These are phyloP conservation scores for Pogonus chalceus DNA, from an alignment of 1,140 invertebrate species.

Conservation along the genomic window DNA sequence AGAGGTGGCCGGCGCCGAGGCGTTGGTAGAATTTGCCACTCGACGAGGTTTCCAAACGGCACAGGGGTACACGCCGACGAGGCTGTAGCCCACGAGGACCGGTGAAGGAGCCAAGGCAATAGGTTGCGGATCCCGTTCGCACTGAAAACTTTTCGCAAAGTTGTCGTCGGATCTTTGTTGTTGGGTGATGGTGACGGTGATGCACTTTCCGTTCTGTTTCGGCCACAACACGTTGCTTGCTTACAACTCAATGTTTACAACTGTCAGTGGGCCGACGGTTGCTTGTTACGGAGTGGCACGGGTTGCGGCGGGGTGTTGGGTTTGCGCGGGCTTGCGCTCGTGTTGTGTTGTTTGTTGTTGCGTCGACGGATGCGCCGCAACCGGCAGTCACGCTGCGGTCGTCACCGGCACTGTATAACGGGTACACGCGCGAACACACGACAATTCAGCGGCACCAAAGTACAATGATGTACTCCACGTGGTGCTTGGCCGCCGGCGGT, in stretches of 20 bases:
- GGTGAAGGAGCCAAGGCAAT: slow-evolving; percentile 35
- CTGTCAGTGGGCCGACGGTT: neutral
- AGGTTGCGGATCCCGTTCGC: slow-evolving; percentile 12
- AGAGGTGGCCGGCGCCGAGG: slow-evolving; percentile 17
- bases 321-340: slow-evolving; percentile 15
- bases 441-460: too few species aligned
- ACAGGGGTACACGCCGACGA: slow-evolving; percentile 43
- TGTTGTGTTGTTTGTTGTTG: slow-evolving; percentile 4
- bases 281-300: neutral
- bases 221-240: neutral
- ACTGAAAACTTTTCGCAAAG: neutral
- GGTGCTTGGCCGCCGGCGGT: too few species aligned
- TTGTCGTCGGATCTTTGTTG: slow-evolving; percentile 10
- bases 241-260: slow-evolving; percentile 7
- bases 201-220: neutral
- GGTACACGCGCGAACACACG: neutral
- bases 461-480: too few species aligned
- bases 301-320: neutral
- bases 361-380: slow-evolving; percentile 10
- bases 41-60: slow-evolving; percentile 38
- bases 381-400: slow-evolving; percentile 16
- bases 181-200: neutral
- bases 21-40: slow-evolving; percentile 14
- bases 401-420: slow-evolving; percentile 3
- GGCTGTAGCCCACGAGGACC: slow-evolving; percentile 40